Conservation (phyloP, 2,888 invertebrate genomes). For the Aphodius sticticus region DNA sequence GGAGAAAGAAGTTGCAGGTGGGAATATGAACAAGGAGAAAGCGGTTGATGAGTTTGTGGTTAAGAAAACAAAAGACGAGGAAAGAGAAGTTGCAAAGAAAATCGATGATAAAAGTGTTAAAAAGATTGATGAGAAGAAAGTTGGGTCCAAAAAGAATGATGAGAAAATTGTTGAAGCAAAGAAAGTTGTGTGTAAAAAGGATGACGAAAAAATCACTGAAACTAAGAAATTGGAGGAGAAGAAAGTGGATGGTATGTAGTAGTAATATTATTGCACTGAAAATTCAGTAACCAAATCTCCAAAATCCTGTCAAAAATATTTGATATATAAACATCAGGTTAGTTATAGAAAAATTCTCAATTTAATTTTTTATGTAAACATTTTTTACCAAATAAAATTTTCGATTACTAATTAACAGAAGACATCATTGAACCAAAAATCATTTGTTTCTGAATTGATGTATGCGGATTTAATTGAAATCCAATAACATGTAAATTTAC, state of each 20-base stretch:
- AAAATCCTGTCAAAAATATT: too few species aligned
- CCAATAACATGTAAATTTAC: too few species aligned
- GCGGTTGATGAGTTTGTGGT: conserved; percentile 17
- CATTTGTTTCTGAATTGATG: too few species aligned
- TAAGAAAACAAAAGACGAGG: conserved; percentile 11
- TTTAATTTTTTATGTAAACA: too few species aligned
- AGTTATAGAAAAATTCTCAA: too few species aligned
- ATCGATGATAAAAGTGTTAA: conserved; percentile 6
- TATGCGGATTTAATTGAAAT: too few species aligned
- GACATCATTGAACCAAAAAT: too few species aligned
- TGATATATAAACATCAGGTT: too few species aligned
- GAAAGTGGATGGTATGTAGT: background rate
- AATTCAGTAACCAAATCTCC: background rate
- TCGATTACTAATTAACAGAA: too few species aligned
- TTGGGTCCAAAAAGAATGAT: conserved; percentile 20
- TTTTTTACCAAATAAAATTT: too few species aligned
- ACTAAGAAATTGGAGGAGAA: conserved; percentile 17
- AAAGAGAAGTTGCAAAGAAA: conserved; percentile 15
- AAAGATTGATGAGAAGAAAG: conserved; percentile 17
- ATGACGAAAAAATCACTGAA: conserved; percentile 25
- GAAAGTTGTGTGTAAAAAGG: conserved; percentile 8
- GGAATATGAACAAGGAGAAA: background rate
- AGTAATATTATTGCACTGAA: background rate
- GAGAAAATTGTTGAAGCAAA: background rate
- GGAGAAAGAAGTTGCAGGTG: background rate